Percentiles rank a stretch among this genome's conserved stretches.
phyloP scores from a whole-genome alignment of 2,797 vertebrate species.

The Pempheris klunzingeri region DNA sequence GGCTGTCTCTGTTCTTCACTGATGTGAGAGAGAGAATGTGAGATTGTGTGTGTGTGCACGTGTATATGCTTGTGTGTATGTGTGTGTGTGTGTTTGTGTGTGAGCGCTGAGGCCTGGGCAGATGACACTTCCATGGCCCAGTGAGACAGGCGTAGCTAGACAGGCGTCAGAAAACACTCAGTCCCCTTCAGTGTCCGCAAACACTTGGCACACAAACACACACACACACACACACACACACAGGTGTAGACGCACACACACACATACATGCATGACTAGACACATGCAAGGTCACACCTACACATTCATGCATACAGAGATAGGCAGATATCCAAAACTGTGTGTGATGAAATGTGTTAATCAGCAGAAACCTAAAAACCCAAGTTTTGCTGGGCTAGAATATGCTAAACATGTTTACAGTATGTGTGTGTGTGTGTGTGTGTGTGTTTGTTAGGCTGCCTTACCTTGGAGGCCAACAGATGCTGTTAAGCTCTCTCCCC shows the following conservation, averaged over 20 bases:
- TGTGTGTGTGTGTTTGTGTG: neutral
- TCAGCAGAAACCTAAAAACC: conserved; percentile 24
- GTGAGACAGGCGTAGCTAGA: conserved; percentile 82
- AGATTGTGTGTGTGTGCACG: conserved; percentile 8
- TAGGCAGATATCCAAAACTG: neutral
- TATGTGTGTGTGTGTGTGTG: conserved; percentile 15
- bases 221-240: conserved; percentile 41
- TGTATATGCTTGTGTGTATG: conserved; percentile 2
- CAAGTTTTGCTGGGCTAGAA: neutral
- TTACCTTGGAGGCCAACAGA: conserved; percentile 74
- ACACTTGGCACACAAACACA: conserved; percentile 63
- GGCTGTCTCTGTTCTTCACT: conserved; percentile 77
- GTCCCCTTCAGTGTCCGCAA: conserved; percentile 72
- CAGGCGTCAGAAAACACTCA: conserved; percentile 83
- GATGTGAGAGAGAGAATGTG: conserved; percentile 67
- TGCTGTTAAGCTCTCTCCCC: conserved; percentile 63
- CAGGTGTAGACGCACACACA: conserved; percentile 26
- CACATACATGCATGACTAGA: conserved; percentile 31
- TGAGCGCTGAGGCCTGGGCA: conserved; percentile 70
- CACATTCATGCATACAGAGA: conserved; percentile 28
- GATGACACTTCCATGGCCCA: conserved; percentile 83
- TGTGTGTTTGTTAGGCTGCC: conserved; percentile 25
- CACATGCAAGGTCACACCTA: conserved; percentile 27
- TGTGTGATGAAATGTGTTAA: conserved; percentile 18
- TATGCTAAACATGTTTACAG: conserved; percentile 16